These are phyloP conservation scores for Indicator indicator DNA, from an alignment of 2,113 vertebrate species.

Conservation along the genomic window DNA sequence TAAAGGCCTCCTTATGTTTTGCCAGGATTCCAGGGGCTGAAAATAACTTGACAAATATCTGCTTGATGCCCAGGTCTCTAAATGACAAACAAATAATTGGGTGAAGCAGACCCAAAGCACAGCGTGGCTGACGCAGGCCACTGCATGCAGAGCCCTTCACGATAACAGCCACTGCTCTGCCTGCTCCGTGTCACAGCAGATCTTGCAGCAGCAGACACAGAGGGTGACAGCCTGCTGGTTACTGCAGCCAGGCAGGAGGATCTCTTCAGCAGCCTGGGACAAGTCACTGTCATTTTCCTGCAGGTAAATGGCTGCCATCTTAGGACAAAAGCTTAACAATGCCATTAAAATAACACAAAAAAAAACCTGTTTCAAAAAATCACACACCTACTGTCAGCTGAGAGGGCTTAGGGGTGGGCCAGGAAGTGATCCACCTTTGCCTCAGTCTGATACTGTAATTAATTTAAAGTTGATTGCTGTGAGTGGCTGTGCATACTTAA, in stretches of 20 bases:
- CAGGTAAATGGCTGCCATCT: constrained; percentile 43
- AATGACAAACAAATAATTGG: constrained; percentile 86
- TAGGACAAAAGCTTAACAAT: background rate
- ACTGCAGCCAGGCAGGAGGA: background rate
- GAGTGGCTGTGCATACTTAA: constrained; percentile 12
- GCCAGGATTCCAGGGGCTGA: constrained; percentile 35
- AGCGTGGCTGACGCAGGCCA: constrained; percentile 57
- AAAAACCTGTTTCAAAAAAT: background rate
- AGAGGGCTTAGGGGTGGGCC: background rate
- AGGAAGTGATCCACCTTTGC: background rate
- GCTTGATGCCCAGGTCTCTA: constrained; percentile 68
- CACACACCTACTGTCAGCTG: background rate
- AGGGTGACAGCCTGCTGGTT: constrained; percentile 69
- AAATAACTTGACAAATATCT: constrained; percentile 79
- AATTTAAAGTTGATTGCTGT: background rate
- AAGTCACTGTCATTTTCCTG: constrained; percentile 51
- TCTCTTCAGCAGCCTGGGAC: constrained; percentile 1
- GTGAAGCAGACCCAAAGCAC: constrained; percentile 77
- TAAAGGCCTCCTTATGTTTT: constrained; percentile 77
- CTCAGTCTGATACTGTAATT: background rate
- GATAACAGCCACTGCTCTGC: constrained; percentile 55
- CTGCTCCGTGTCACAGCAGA: constrained; percentile 74
- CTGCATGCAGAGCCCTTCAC: constrained; percentile 61
- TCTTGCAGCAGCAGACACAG: constrained; percentile 66
- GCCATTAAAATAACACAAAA: background rate